Conservation (phyloP, 2,113 vertebrate genomes). For the Nothoprocta pentlandii region DNA sequence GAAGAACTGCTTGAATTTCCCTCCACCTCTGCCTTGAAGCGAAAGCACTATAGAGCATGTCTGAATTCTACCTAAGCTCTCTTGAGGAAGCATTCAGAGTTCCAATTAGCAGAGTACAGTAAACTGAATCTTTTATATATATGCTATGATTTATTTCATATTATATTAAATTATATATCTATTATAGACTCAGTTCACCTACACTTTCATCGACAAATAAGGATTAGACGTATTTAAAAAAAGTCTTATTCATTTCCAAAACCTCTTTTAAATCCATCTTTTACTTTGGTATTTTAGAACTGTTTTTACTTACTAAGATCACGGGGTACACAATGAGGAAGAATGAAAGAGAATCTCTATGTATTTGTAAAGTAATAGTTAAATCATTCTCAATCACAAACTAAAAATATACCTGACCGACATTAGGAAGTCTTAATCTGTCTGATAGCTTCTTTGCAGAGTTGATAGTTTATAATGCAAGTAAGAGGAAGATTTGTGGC, state of each 20-base stretch:
- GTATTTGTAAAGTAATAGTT: not conserved
- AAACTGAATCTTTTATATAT: too few relatives aligned
- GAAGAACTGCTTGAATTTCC: not conserved
- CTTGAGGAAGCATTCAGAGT: not conserved
- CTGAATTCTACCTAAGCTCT: not conserved
- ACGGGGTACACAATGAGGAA: not conserved
- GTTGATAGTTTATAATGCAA: not conserved
- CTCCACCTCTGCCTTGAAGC: not conserved
- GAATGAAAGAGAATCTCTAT: not conserved
- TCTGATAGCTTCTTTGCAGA: not conserved
- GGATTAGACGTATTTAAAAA: not conserved
- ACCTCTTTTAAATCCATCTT: not conserved
- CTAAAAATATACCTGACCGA: not conserved
- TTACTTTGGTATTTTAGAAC: not conserved
- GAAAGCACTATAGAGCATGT: not conserved
- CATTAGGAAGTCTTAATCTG: conserved; percentile 1
- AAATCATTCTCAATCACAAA: not conserved
- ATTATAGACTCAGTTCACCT: not conserved
- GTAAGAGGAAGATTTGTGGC: not conserved
- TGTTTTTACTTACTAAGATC: not conserved
- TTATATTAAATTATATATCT: not conserved
- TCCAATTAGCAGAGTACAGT: not conserved
- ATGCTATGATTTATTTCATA: not conserved
- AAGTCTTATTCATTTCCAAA: not conserved
- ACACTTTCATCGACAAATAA: not conserved